A percentile compares a stretch with the other conserved stretches of the same genome.
Evolutionary conservation across 1,140 invertebrate genomes (phyloP).

Genomic region (Lasaia peninsularis): DNA sequence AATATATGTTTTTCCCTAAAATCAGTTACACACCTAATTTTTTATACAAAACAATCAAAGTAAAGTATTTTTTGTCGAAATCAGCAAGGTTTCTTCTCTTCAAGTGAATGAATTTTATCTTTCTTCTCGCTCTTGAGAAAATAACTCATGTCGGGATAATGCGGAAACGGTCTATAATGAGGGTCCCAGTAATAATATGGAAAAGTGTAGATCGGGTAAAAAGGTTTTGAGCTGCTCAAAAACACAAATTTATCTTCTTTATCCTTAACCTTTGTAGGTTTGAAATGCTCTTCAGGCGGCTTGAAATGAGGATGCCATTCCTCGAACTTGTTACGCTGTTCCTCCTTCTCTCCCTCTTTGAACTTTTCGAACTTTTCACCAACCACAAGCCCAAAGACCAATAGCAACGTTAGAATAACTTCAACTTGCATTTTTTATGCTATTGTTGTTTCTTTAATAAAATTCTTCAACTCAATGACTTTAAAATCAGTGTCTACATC

Average conservation of each 20-base stretch:
- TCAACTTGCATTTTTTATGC: background rate
- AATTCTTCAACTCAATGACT: background rate
- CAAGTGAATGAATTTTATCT: constrained; percentile 11
- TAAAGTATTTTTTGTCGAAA: too few species aligned
- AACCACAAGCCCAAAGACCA: background rate
- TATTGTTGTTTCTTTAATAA: background rate
- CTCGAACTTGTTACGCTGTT: constrained; percentile 7
- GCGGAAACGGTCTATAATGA: constrained; percentile 18
- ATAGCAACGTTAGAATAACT: background rate
- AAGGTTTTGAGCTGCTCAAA: constrained; percentile 11
- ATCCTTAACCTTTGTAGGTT: constrained; percentile 20
- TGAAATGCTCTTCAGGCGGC: constrained; percentile 17
- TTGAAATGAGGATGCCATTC: constrained; percentile 21
- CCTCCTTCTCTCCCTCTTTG: constrained; percentile 1
- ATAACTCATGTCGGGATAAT: constrained; percentile 22
- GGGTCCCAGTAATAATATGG: constrained; percentile 22
- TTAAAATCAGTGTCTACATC: background rate
- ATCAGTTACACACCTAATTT: too few species aligned
- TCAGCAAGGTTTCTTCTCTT: background rate
- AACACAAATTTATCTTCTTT: constrained; percentile 24
- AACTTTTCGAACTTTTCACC: constrained; percentile 1
- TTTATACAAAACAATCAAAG: too few species aligned
- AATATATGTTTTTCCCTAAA: too few species aligned
- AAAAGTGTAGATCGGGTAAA: constrained; percentile 21
- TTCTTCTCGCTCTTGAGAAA: constrained; percentile 22